Evolutionary conservation across 2,113 vertebrate genomes (phyloP).

Genomic region (Prunella fulvescens): DNA sequence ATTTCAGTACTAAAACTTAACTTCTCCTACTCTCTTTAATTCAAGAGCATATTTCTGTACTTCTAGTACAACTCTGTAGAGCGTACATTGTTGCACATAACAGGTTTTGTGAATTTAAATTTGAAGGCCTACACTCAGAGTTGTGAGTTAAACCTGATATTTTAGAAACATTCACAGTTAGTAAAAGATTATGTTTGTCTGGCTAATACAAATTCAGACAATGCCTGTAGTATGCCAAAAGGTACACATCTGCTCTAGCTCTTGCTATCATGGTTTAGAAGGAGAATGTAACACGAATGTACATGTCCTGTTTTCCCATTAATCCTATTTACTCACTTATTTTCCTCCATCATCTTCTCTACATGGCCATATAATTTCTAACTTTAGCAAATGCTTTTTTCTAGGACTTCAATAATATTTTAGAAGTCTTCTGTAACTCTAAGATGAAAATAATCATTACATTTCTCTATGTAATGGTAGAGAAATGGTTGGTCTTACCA

Average conservation of each 20-base stretch:
- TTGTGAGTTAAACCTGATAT: background rate
- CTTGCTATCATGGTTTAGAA: background rate
- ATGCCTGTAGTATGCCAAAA: background rate
- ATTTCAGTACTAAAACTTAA: background rate
- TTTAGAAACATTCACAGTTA: background rate
- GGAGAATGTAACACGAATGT: background rate
- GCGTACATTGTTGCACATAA: rapidly evolving
- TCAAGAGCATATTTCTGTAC: background rate
- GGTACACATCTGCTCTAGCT: background rate
- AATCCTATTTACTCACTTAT: background rate
- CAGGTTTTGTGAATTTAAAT: background rate
- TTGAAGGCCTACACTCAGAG: background rate
- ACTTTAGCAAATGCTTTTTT: background rate
- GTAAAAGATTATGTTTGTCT: background rate
- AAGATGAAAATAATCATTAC: background rate
- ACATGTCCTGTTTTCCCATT: background rate
- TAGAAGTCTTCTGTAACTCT: background rate
- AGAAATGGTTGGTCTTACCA: background rate
- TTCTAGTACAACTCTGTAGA: background rate
- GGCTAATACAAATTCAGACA: background rate
- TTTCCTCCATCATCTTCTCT: background rate
- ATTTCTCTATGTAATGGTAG: background rate
- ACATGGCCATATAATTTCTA: background rate
- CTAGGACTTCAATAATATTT: background rate
- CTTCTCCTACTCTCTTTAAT: background rate